Evolutionary conservation across 2,113 vertebrate genomes (phyloP).

Genomic region (Baryphthengus martii): DNA sequence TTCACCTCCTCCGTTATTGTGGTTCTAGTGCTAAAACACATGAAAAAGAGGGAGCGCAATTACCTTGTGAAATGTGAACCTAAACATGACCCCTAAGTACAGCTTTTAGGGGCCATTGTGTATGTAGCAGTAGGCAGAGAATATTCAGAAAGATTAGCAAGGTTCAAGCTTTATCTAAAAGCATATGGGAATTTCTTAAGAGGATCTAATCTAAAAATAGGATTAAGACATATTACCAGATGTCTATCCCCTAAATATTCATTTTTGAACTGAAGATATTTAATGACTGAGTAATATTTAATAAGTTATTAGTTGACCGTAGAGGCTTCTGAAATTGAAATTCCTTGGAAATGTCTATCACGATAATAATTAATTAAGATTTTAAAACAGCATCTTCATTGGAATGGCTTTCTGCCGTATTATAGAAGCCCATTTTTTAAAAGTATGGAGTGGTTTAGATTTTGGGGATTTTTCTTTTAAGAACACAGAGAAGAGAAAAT

Average conservation of each 20-base stretch:
- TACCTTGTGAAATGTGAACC: conserved; percentile 52
- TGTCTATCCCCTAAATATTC: conserved; percentile 74
- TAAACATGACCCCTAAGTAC: conserved; percentile 2
- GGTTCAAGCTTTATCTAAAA: conserved; percentile 46
- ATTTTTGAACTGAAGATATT: conserved; percentile 76
- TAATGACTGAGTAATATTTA: conserved; percentile 77
- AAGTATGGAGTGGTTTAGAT: background rate
- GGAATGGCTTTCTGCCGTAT: conserved; percentile 29
- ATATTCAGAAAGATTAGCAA: conserved; percentile 58
- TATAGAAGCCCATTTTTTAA: conserved; percentile 33
- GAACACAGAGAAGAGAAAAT: background rate
- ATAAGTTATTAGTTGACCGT: conserved; percentile 67
- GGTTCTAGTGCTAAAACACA: conserved; percentile 20
- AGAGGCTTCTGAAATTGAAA: conserved; percentile 71
- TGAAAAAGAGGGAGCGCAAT: conserved; percentile 39
- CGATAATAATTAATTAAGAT: conserved; percentile 63
- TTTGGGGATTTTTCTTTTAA: background rate
- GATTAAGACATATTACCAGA: conserved; percentile 73
- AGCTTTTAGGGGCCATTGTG: conserved; percentile 4
- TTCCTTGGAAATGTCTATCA: conserved; percentile 66
- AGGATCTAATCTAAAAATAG: conserved; percentile 72
- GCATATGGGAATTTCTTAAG: conserved; percentile 61
- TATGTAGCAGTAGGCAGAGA: conserved; percentile 15
- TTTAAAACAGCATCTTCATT: conserved; percentile 61
- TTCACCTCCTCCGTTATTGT: background rate